Base-by-base conservation (phyloP, 2,113 vertebrate species). In the Eublepharis macularius region DNA sequence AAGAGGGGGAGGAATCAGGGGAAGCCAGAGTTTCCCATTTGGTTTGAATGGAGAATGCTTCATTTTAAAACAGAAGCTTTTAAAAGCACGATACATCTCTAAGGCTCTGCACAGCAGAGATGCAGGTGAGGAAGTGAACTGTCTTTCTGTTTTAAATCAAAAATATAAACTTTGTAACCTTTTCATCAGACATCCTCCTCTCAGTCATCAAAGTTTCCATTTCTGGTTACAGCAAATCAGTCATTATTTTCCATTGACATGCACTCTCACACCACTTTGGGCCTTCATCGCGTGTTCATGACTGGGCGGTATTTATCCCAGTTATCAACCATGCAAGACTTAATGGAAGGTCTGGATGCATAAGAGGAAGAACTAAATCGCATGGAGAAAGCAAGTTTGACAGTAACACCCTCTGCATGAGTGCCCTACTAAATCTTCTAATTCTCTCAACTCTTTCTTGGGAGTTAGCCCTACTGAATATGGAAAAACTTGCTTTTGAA, bases 1-100 rank as follows among this genome's bases (percentile, higher is more conserved):
- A 85, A 74, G 73, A 47, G 10, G 5, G 32, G 34, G 19, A 43
- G 91, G 89, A 73, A 77, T 57, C 82, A 80, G 79, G 70, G 77
- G 85, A 89, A 85, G 85, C 87, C 87, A 87, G 89, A 88, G 74
- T 90, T 94, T 93, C 75, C 29, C 45, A 82, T 43, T 7, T 2
- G 0, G 41, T 54, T 60, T 7, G 60, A 89, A 80, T 47, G 80
- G 92, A 65, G 86, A 45, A 32, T 41, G 78, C 17, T 91, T 41
- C 0, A n/a, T 73, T 93, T 82, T 73, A 73, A 91, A 63, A 87
- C 2, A 11, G 88, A 86, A 87, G 51, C 60, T 7, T 81, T 73
- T 4, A 0, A 80, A 82, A 84, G 78, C 80, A 66, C 51, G 47
- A 76, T 57, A 6, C 39, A 76, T 84, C 90, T 68, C 29, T 80